Base-by-base conservation (phyloP, 2,113 vertebrate species). In the Syngnathus scovelli region DNA sequence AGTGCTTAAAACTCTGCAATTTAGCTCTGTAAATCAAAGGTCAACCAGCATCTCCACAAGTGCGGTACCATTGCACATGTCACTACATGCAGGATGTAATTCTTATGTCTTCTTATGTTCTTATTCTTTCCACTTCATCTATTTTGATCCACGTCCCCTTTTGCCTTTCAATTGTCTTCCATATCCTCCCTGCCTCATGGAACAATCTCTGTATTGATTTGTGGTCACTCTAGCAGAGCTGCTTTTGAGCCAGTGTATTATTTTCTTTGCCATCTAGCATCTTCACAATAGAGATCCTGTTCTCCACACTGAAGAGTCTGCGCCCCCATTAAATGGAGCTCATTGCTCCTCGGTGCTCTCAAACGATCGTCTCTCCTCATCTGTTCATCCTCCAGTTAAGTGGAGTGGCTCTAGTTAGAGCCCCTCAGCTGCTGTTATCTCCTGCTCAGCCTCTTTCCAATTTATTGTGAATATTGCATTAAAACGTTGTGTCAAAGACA, bases 381-480 rank as follows among this genome's bases (percentile, higher is more conserved):
- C 70, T 75, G 64, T 77, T 86, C 78, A 77, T 82, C 76, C 78
- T 84, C 66, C 71, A 71, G 81, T 78, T 81, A 81, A 86, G 75
- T 81, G 77, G 70, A 86, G 78, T 80, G 71, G 69, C 80, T 81
- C 76, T 65, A 80, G 81, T 84, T 76, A 69, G 77, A 80, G 81
- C 67, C 85, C 77, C 65, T 83, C 66, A 76, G 80, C 72, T 71
- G 76, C 73, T 80, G 78, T 77, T 77, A 71, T 81, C 71, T 51
- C 78, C 56, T 10, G 7, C 79, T 72, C 23, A 10, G 72, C 71
- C 74, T 67, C 61, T 21, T 41, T 73, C 77, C 61, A 80, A 75
- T 82, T 83, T 70, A 67, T 64, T 78, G 55, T 75, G 69, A 67
- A 72, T 41, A 70, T 64, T 55, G 75, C 69, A 58, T 80, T 78